These are phyloP conservation scores for Columba janthina DNA, from an alignment of 2,113 vertebrate genomes.

Conservation along the genomic window DNA sequence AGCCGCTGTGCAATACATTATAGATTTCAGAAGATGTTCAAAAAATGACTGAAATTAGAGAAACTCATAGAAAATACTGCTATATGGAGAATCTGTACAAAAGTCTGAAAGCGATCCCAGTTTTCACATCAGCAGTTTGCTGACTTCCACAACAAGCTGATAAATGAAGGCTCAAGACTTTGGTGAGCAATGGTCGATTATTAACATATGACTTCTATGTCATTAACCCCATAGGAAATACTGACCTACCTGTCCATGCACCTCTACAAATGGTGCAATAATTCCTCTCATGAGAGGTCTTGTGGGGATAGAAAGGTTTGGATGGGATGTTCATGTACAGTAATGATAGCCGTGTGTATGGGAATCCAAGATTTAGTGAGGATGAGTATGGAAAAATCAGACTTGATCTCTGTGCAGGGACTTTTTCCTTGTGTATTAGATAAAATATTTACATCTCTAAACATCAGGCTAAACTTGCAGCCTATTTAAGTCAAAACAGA, in stretches of 20 bases:
- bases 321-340: fast-evolving
- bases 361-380: background rate
- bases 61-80: background rate
- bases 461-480: background rate
- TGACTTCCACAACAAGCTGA: background rate
- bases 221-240: background rate
- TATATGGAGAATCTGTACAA: background rate
- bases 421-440: background rate
- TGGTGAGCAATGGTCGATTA: background rate
- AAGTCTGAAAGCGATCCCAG: background rate
- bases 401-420: background rate
- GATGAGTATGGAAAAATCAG: background rate
- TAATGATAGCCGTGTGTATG: background rate
- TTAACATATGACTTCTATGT: background rate
- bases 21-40: background rate
- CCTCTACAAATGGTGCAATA: background rate
- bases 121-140: background rate
- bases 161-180: background rate
- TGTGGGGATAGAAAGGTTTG: background rate
- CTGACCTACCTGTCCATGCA: background rate
- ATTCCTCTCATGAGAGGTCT: fast-evolving
- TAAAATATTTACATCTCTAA: background rate
- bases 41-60: background rate
- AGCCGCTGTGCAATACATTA: background rate
- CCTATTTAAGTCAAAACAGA: background rate